Evolutionary conservation across 1,140 invertebrate species (phyloP).

Genomic region (Sinella curviseta): DNA sequence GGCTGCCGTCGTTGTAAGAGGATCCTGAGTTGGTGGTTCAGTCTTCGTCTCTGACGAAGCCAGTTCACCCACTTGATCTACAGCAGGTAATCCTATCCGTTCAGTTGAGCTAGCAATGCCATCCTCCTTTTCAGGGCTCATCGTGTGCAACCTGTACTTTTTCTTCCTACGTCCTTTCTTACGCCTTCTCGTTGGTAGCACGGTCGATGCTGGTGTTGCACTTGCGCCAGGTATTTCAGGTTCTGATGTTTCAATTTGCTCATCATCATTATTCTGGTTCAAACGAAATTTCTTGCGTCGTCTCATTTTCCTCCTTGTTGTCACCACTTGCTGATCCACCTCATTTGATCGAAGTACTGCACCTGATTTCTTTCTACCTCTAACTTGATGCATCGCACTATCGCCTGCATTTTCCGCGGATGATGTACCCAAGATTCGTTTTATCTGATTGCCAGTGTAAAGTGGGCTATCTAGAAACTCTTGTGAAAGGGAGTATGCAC

Average conservation of each 20-base stretch:
- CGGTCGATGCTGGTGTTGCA: neutral
- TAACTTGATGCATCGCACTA: neutral
- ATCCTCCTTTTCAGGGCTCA: neutral
- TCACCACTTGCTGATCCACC: neutral
- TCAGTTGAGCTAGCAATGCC: neutral
- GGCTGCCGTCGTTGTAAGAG: neutral
- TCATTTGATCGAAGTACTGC: neutral
- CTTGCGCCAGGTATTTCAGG: neutral
- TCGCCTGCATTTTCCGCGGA: neutral
- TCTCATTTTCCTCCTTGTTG: constrained; percentile 7
- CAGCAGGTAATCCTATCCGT: neutral
- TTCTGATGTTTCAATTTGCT: neutral
- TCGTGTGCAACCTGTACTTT: constrained; percentile 3
- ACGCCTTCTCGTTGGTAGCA: neutral
- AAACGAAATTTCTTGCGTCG: neutral
- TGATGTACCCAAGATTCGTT: constrained; percentile 16
- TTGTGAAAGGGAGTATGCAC: neutral
- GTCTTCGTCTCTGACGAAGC: neutral
- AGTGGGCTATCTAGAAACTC: neutral
- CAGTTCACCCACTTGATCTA: neutral
- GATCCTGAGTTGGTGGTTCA: neutral
- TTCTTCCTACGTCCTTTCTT: neutral
- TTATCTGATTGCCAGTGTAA: neutral
- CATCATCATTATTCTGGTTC: neutral
- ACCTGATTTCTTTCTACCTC: neutral